Base-by-base conservation (phyloP, 2,888 invertebrate genomes). In the Tromatobia lineatoria region DNA sequence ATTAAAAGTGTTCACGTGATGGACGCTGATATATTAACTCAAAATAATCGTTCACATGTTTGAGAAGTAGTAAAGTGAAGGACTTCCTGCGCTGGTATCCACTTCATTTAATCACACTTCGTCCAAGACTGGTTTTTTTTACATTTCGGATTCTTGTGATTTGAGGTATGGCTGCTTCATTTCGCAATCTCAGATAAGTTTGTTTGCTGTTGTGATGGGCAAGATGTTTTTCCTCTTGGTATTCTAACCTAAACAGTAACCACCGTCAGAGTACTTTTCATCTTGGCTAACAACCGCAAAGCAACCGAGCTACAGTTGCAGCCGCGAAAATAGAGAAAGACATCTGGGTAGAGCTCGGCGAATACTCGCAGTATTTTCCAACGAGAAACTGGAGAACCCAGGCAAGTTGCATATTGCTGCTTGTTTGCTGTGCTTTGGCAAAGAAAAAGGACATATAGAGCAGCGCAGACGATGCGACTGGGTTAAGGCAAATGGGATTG, bases 401-500 rank as follows among this genome's bases (percentile, higher is more conserved):
- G 18, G 29, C 54, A 73, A 80, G 80, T 80, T 80, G 74, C 61
- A 75, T 80, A 61, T 69, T 75, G 50, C 66, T 66, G 52, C 52
- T 52, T 61, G 61, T 80, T 75, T 75, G 74, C 59, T 57, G 45
- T 34, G 25, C 38, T 47, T 57, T 25, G 66, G 67, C 38, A 54
- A 67, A 74, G 66, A 52, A 66, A 64, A 76, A 42, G 50, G 50
- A 70, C 45, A 57, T n/a, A 29, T 3, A 64, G 59, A 59, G 75
- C 34, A 38, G 66, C 61, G 50, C 23, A 50, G 70, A 64, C 38
- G 38, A 74, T 64, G 59, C 54, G 42, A 59, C 70, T 50, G 50
- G 77, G 50, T 73, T 67, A 75, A 75, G 86, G 83, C 69, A 92
- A 91, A 91, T 91, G 89, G 89, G 88, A 91, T 92, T 90, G 90